Percentiles rank a stretch among this genome's conserved stretches.
These are phyloP conservation scores for Neostethus bicornis DNA, from an alignment of 2,797 vertebrate genomes.

Conservation along the genomic window DNA sequence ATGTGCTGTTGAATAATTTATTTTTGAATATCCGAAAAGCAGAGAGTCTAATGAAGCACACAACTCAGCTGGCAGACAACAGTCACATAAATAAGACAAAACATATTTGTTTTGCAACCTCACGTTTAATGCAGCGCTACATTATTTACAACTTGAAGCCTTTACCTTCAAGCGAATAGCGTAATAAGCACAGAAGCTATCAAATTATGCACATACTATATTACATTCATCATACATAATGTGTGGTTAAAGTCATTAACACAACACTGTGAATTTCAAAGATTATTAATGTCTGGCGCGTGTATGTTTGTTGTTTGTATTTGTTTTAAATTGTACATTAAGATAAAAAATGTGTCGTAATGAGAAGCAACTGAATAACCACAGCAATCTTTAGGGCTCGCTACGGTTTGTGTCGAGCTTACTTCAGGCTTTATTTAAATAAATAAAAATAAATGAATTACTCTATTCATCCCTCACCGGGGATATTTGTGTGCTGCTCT, in stretches of 20 bases:
- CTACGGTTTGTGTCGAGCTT: constrained; percentile 1
- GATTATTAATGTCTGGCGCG: neutral
- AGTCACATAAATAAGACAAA: constrained; percentile 17
- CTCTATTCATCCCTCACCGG: too few species aligned
- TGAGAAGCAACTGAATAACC: constrained; percentile 7
- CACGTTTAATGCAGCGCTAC: constrained; percentile 33
- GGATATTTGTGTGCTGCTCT: too few species aligned
- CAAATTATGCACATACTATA: neutral
- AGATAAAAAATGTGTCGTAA: neutral
- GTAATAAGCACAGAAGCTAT: constrained; percentile 12
- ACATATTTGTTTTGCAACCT: constrained; percentile 3
- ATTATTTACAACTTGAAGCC: constrained; percentile 49
- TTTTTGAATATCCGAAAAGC: constrained; percentile 6
- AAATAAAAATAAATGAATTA: too few species aligned
- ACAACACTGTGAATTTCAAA: neutral
- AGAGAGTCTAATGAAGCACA: constrained; percentile 14
- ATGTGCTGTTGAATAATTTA: constrained; percentile 22
- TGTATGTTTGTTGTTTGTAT: neutral
- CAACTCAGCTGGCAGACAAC: neutral
- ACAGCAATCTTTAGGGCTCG: too few species aligned
- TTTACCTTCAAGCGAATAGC: constrained; percentile 29
- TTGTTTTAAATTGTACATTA: neutral
- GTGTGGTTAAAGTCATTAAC: neutral
- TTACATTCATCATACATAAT: neutral
- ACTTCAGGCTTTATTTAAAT: neutral